Evolutionary conservation across 2,888 invertebrate species (phyloP).

Genomic region (Himalopsyche anomala): DNA sequence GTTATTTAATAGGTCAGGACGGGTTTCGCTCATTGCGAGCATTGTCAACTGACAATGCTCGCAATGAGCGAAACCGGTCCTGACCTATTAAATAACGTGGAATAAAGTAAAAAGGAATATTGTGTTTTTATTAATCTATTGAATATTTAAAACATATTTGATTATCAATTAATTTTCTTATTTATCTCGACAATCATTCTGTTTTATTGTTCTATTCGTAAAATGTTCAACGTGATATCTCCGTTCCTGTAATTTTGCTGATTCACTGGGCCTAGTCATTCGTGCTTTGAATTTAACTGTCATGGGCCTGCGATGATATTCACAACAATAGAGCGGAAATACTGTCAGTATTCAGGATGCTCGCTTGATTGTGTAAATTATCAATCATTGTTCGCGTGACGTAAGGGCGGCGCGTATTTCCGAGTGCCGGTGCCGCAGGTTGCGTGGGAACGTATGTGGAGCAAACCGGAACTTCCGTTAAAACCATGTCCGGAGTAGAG

Average conservation of each 20-base stretch:
- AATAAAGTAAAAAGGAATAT: no score
- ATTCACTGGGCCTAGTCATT: neutral
- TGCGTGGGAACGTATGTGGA: conserved; percentile 18
- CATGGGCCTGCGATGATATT: neutral
- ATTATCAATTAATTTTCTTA: no score
- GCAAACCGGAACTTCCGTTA: conserved; percentile 9
- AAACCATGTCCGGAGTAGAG: neutral
- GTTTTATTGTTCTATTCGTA: neutral
- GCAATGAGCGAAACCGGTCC: no score
- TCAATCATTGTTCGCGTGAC: neutral
- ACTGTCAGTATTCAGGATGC: neutral
- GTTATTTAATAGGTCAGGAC: no score
- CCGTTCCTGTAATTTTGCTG: neutral
- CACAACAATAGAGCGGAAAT: neutral
- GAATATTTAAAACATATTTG: no score
- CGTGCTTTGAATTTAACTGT: neutral
- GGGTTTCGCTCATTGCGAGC: no score
- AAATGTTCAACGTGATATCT: neutral
- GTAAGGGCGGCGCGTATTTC: neutral
- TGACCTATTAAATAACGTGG: no score
- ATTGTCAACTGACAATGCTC: no score
- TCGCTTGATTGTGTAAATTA: neutral
- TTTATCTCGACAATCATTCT: no score
- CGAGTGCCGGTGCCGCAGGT: neutral
- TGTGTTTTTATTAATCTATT: no score